Percentiles rank a stretch among this genome's conserved stretches.
phyloP scores from a whole-genome alignment of 2,113 vertebrate species.

The Edolisoma coerulescens region DNA sequence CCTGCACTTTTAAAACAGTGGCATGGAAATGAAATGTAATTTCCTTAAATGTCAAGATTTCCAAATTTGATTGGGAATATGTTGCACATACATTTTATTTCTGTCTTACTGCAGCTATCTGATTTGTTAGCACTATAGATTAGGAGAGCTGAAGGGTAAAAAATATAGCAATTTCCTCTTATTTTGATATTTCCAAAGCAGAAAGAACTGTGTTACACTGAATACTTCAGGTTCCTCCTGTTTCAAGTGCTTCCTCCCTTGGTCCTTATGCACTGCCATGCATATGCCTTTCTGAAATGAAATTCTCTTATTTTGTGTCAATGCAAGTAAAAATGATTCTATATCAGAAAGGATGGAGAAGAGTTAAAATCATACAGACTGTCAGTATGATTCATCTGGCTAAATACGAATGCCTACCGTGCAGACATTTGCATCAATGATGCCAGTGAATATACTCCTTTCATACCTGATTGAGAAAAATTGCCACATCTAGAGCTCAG shows the following conservation, averaged over 20 bases:
- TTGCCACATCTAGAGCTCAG: background rate
- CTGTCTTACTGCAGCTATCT: background rate
- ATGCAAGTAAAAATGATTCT: background rate
- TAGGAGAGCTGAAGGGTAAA: background rate
- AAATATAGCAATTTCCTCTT: background rate
- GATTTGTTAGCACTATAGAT: constrained; percentile 4
- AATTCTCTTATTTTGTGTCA: background rate
- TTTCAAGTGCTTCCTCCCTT: background rate
- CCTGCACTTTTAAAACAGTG: background rate
- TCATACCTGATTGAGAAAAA: constrained; percentile 11
- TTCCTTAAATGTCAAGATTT: constrained; percentile 54
- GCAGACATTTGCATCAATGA: background rate
- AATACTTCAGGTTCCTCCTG: background rate
- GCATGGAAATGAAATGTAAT: constrained; percentile 18
- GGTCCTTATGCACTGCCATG: background rate
- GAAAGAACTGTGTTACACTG: background rate
- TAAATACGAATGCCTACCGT: background rate
- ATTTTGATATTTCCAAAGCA: background rate
- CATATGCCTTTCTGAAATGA: background rate
- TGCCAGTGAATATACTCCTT: background rate
- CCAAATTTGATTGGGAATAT: background rate
- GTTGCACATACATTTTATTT: background rate
- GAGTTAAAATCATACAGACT: background rate
- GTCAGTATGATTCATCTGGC: background rate
- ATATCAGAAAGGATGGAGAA: background rate